Conservation (phyloP, 2,113 vertebrate genomes). For the Ellobius talpinus region DNA sequence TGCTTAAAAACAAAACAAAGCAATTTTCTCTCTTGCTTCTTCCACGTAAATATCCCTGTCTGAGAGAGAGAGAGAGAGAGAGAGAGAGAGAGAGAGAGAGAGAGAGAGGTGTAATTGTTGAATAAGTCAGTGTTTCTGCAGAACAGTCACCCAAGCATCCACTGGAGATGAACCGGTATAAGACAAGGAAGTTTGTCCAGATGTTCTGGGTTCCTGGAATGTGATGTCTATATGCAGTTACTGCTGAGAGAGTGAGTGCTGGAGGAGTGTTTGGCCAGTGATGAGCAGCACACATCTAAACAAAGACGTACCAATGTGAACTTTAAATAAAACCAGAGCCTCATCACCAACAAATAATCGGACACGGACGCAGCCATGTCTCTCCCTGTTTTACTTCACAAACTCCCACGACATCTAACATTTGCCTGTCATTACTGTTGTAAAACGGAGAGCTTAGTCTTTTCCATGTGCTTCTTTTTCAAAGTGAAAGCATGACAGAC, state of each 20-base stretch:
- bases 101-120: not conserved
- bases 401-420: not conserved
- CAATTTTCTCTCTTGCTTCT: not conserved
- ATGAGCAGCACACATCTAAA: not conserved
- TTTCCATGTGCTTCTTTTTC: conserved; percentile 7
- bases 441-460: not conserved
- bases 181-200: not conserved
- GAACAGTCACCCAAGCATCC: not conserved
- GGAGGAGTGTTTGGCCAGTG: not conserved
- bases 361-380: not conserved
- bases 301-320: not conserved
- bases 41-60: not conserved
- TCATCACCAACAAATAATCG: not conserved
- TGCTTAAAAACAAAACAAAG: not conserved
- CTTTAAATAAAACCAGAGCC: not conserved
- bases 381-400: not conserved
- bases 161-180: accelerated
- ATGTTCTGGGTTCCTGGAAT: not conserved
- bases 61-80: not conserved
- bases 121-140: not conserved
- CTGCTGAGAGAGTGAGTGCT: not conserved
- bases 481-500: not conserved
- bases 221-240: not conserved
- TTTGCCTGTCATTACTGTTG: not conserved
- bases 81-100: not conserved